Conservation (phyloP, 2,888 invertebrate genomes). For the Atrina japonica region DNA sequence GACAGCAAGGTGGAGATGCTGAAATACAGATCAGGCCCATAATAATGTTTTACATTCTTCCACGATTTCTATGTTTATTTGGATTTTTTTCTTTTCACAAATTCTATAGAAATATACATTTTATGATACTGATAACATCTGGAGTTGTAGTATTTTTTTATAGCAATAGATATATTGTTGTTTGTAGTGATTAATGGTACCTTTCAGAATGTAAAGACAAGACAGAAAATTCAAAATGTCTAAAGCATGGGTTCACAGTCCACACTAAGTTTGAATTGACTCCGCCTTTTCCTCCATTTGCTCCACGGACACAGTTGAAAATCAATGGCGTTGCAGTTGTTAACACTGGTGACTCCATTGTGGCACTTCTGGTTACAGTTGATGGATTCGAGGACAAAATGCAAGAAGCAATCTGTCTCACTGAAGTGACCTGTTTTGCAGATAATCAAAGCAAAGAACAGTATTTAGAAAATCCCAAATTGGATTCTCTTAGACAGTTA, state of each 20-base stretch:
- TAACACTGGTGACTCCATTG: slow-evolving; percentile 91
- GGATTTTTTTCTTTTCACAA: too few relatives aligned
- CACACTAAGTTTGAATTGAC: slow-evolving; percentile 95
- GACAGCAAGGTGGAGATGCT: too few relatives aligned
- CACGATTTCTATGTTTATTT: too few relatives aligned
- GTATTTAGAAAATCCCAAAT: slow-evolving; percentile 16
- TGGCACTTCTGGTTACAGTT: slow-evolving; percentile 86
- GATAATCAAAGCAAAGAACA: slow-evolving; percentile 16
- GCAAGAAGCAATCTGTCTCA: slow-evolving; percentile 10
- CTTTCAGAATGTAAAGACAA: slow-evolving; percentile 4
- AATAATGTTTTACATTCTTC: too few relatives aligned
- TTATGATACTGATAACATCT: too few relatives aligned
- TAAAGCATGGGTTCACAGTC: slow-evolving; percentile 94
- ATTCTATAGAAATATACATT: too few relatives aligned
- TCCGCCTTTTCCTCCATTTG: slow-evolving; percentile 79
- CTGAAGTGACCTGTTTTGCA: slow-evolving; percentile 14
- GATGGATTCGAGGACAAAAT: slow-evolving; percentile 35
- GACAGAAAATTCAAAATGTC: slow-evolving; percentile 82
- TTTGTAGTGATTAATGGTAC: too few relatives aligned
- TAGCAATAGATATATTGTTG: too few relatives aligned
- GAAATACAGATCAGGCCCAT: too few relatives aligned
- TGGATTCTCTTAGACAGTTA: slow-evolving; percentile 27
- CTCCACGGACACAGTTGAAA: slow-evolving; percentile 80
- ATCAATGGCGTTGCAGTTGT: slow-evolving; percentile 86
- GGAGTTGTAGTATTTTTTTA: too few relatives aligned